Conservation (phyloP, 2,797 vertebrate genomes). For the Pelochelys cantorii region DNA sequence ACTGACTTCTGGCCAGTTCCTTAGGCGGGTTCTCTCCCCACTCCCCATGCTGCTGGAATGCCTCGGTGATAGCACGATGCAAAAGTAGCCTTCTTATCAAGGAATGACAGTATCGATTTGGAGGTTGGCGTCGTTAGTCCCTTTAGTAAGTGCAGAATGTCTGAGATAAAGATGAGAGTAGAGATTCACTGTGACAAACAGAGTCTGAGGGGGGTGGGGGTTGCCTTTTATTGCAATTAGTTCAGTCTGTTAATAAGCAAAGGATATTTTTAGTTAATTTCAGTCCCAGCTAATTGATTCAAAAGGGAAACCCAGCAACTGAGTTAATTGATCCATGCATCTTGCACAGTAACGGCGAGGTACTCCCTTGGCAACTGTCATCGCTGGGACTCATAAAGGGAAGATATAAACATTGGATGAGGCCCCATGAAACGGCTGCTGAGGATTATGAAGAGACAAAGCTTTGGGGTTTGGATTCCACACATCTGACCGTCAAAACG, state of each 20-base stretch:
- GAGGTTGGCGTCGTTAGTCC: constrained; percentile 36
- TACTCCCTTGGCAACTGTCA: constrained; percentile 72
- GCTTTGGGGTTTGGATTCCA: accelerated
- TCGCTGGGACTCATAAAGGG: constrained; percentile 48
- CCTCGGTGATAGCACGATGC: background rate
- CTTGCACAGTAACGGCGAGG: constrained; percentile 47
- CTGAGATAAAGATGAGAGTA: constrained; percentile 32
- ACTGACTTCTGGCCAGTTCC: background rate
- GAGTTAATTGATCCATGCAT: constrained; percentile 77
- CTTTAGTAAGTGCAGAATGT: constrained; percentile 38
- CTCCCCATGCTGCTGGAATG: accelerated
- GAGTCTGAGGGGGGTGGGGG: background rate
- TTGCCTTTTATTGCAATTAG: constrained; percentile 73
- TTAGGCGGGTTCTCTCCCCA: background rate
- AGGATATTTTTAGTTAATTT: constrained; percentile 80
- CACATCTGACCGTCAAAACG: background rate
- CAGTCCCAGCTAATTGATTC: constrained; percentile 75
- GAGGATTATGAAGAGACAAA: background rate
- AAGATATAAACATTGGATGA: constrained; percentile 38
- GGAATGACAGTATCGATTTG: background rate
- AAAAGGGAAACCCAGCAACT: constrained; percentile 72
- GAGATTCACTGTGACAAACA: constrained; percentile 58
- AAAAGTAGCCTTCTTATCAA: background rate
- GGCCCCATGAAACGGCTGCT: constrained; percentile 39
- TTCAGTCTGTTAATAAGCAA: constrained; percentile 76